phyloP scores from a whole-genome alignment of 2,113 vertebrate genomes.

The Serinus canaria region DNA sequence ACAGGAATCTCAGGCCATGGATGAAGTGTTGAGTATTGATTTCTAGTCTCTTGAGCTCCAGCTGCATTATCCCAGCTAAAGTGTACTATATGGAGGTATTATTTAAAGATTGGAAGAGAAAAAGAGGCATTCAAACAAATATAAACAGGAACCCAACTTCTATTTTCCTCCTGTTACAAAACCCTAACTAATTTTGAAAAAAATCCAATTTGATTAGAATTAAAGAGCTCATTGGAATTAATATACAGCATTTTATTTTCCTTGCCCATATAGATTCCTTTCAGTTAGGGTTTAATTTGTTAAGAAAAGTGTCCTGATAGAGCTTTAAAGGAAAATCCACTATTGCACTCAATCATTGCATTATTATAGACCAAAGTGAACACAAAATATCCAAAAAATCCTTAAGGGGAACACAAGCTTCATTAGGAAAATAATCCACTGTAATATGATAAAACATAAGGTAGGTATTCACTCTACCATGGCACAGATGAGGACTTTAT shows the following conservation, averaged over 20 bases:
- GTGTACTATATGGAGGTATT: neutral
- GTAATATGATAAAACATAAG: conserved; percentile 73
- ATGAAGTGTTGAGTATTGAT: neutral
- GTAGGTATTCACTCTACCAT: conserved; percentile 61
- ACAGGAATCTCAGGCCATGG: neutral
- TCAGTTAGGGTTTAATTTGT: conserved; percentile 52
- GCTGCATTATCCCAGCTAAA: neutral
- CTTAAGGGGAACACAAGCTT: conserved; percentile 57
- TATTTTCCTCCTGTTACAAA: neutral
- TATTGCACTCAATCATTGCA: conserved; percentile 48
- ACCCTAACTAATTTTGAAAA: neutral
- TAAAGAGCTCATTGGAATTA: conserved; percentile 22
- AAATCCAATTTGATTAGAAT: neutral
- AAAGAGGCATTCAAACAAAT: neutral
- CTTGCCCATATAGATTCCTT: conserved; percentile 20
- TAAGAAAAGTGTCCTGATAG: conserved; percentile 12
- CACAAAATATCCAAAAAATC: conserved; percentile 52
- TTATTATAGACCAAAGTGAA: conserved; percentile 47
- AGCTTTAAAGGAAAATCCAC: conserved; percentile 43
- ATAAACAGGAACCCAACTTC: neutral
- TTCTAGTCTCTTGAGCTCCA: neutral
- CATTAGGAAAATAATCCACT: conserved; percentile 72
- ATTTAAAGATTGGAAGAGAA: neutral
- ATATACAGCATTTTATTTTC: conserved; percentile 6
- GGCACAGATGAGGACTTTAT: conserved; percentile 71